Conservation (phyloP, 2,888 invertebrate genomes). For the Agrochola litura region DNA sequence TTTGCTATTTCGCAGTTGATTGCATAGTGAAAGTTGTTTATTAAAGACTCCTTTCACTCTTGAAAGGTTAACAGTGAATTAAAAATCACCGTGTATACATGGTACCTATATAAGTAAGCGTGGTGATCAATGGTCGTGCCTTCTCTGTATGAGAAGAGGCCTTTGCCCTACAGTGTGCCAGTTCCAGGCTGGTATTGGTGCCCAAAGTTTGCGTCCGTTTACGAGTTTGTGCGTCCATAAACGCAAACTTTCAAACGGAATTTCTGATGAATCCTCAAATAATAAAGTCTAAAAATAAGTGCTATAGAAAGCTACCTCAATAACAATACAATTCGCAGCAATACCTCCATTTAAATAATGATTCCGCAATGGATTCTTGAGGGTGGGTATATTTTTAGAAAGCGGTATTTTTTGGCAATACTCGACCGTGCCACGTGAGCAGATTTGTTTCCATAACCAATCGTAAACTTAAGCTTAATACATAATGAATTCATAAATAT, state of each 20-base stretch:
- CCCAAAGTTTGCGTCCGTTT: too few relatives aligned
- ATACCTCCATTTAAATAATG: background rate
- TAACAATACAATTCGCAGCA: background rate
- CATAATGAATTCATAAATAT: constrained; percentile 15
- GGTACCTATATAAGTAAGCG: too few relatives aligned
- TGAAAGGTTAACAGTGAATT: too few relatives aligned
- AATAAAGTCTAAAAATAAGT: background rate
- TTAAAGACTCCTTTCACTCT: too few relatives aligned
- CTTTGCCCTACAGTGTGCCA: too few relatives aligned
- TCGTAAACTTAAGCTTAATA: constrained; percentile 7
- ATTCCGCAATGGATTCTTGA: background rate
- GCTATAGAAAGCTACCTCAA: background rate
- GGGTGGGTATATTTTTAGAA: background rate
- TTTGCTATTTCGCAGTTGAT: too few relatives aligned
- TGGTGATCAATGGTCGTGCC: too few relatives aligned
- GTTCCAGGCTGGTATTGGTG: too few relatives aligned
- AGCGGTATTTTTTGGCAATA: background rate
- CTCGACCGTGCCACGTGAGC: background rate
- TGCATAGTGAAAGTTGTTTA: too few relatives aligned
- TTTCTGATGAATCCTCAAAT: background rate
- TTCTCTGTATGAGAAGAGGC: too few relatives aligned
- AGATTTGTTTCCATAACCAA: constrained; percentile 1
- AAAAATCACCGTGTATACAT: too few relatives aligned
- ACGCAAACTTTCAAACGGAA: background rate
- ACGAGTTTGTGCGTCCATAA: background rate